A percentile compares a stretch with the other conserved stretches of the same genome.
These are phyloP conservation scores for Zaprionus obscuricornis DNA, from an alignment of 2,888 invertebrate genomes.

Conservation along the genomic window DNA sequence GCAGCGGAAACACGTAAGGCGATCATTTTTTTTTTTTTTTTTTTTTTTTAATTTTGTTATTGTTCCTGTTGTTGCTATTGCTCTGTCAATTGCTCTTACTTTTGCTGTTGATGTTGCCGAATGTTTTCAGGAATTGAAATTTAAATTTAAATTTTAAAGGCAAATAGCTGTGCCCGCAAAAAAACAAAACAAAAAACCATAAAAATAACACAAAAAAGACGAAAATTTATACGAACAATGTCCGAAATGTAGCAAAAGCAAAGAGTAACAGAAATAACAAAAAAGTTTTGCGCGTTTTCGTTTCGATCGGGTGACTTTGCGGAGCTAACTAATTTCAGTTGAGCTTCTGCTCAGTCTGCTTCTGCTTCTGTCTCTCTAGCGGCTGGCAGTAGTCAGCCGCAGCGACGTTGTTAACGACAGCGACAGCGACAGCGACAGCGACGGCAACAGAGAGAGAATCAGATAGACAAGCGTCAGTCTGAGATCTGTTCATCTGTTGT, in stretches of 20 bases:
- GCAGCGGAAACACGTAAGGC: slow-evolving; percentile 23
- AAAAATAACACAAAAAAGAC: slow-evolving; percentile 8
- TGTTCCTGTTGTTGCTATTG: background rate
- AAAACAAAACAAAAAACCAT: slow-evolving; percentile 25
- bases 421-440: too few relatives aligned
- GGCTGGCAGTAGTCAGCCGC: background rate
- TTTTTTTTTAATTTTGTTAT: background rate
- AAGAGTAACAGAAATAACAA: slow-evolving; percentile 19
- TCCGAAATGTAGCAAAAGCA: slow-evolving; percentile 10
- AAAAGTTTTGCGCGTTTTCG: slow-evolving; percentile 57
- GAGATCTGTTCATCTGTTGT: too few relatives aligned
- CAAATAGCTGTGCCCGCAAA: slow-evolving; percentile 50
- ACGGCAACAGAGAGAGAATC: too few relatives aligned
- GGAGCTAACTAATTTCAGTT: background rate
- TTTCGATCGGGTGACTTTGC: slow-evolving; percentile 53
- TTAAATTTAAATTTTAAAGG: slow-evolving; percentile 2
- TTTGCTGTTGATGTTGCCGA: background rate
- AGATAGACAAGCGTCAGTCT: too few relatives aligned
- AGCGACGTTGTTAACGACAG: background rate
- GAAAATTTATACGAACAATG: background rate
- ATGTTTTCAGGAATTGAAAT: background rate
- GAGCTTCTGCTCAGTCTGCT: background rate
- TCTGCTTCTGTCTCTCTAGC: slow-evolving; percentile 3
- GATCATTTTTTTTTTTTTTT: slow-evolving; percentile 32
- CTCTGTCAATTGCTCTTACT: background rate